These are phyloP conservation scores for Netelia melanura DNA, from an alignment of 2,888 invertebrate genomes.

Conservation along the genomic window DNA sequence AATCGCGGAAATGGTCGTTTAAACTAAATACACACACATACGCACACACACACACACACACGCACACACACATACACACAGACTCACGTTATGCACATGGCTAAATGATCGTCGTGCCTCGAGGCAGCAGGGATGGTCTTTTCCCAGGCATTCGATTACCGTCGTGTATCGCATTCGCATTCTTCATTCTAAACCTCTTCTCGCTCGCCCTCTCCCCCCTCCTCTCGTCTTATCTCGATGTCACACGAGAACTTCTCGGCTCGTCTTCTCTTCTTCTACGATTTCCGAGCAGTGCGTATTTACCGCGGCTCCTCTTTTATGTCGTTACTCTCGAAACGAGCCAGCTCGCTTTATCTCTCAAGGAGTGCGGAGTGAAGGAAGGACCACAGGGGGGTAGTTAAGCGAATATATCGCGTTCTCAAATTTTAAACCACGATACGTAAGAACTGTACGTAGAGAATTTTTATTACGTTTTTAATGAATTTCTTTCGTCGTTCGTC, in stretches of 20 bases:
- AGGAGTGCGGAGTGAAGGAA: neutral
- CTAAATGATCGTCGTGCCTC: slow-evolving; percentile 29
- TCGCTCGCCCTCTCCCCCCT: slow-evolving; percentile 30
- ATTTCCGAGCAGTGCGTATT: slow-evolving; percentile 34
- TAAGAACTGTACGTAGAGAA: too few relatives aligned
- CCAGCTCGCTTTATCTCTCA: slow-evolving; percentile 29
- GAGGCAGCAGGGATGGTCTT: slow-evolving; percentile 27
- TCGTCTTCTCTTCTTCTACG: slow-evolving; percentile 10
- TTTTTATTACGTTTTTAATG: too few relatives aligned
- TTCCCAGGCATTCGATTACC: slow-evolving; percentile 48
- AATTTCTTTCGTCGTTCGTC: too few relatives aligned
- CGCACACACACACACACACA: neutral
- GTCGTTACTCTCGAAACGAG: slow-evolving; percentile 22
- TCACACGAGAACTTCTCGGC: slow-evolving; percentile 63
- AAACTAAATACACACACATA: neutral
- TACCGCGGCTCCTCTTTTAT: slow-evolving; percentile 41
- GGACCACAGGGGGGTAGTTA: too few relatives aligned
- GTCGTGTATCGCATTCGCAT: slow-evolving; percentile 55
- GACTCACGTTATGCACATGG: too few relatives aligned
- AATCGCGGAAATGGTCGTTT: neutral
- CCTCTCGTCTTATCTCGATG: slow-evolving; percentile 63
- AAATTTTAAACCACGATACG: too few relatives aligned
- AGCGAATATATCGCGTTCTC: too few relatives aligned
- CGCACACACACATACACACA: too few relatives aligned
- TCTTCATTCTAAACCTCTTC: slow-evolving; percentile 45